These are phyloP conservation scores for Polietes domitor DNA, from an alignment of 2,888 invertebrate species.

Conservation along the genomic window DNA sequence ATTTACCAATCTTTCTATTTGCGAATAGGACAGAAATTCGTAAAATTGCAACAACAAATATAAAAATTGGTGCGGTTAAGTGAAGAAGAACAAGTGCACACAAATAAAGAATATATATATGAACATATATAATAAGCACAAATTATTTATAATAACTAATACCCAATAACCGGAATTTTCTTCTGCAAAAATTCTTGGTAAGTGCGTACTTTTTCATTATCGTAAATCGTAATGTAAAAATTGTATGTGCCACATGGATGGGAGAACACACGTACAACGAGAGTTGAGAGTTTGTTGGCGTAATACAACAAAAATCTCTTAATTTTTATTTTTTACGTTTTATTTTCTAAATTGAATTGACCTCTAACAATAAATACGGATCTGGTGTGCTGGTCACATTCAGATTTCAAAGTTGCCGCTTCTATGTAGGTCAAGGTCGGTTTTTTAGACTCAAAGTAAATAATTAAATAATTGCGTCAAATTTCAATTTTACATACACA, in stretches of 20 bases:
- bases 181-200: constrained; percentile 49
- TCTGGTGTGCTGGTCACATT: too few relatives aligned
- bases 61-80: too few relatives aligned
- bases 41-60: too few relatives aligned
- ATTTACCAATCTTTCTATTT: too few relatives aligned
- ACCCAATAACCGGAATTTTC: constrained; percentile 1
- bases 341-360: not conserved
- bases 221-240: too few relatives aligned
- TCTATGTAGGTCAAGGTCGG: constrained; percentile 31
- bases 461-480: too few relatives aligned
- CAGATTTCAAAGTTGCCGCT: not conserved
- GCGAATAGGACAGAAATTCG: too few relatives aligned
- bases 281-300: not conserved
- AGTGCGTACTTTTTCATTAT: not conserved
- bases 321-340: not conserved
- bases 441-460: not conserved
- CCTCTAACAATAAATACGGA: not conserved
- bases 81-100: too few relatives aligned
- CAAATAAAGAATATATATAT: too few relatives aligned
- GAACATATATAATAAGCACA: too few relatives aligned
- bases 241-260: constrained; percentile 51
- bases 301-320: too few relatives aligned
- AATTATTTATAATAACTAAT: not conserved
- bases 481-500: too few relatives aligned
- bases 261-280: not conserved